Evolutionary conservation across 2,797 vertebrate species (phyloP).

Genomic region (Macropus fuliginosus): DNA sequence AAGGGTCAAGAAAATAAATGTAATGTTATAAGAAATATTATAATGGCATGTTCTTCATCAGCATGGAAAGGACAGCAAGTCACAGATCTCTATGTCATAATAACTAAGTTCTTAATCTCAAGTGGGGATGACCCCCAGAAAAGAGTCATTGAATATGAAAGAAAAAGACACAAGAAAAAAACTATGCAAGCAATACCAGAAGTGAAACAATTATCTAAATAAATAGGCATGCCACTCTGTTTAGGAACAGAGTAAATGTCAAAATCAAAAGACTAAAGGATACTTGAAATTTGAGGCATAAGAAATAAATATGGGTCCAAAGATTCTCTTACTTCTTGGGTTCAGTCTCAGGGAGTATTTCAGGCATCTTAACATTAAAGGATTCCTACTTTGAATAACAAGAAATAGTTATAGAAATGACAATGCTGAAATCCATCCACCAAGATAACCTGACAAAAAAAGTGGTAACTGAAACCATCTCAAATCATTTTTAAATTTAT

Average conservation of each 20-base stretch:
- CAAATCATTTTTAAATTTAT: too few relatives aligned
- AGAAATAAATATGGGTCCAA: background rate
- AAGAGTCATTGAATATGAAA: background rate
- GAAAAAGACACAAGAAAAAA: background rate
- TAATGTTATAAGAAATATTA: background rate
- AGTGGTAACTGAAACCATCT: background rate
- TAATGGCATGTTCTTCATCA: background rate
- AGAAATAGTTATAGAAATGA: background rate
- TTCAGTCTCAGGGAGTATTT: background rate
- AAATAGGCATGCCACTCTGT: background rate
- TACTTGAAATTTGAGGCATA: background rate
- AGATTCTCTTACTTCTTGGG: background rate
- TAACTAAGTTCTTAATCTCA: background rate
- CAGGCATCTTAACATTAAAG: background rate
- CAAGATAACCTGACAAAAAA: slow-evolving; percentile 23
- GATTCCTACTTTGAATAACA: background rate
- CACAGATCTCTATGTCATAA: background rate
- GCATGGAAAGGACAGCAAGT: background rate
- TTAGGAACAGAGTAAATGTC: background rate
- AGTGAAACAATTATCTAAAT: background rate
- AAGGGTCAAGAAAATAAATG: background rate
- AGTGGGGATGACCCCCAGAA: background rate
- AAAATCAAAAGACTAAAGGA: background rate
- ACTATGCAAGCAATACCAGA: background rate
- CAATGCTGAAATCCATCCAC: background rate